Evolutionary conservation across 2,113 vertebrate species (phyloP).

Genomic region (Phoxinus phoxinus): DNA sequence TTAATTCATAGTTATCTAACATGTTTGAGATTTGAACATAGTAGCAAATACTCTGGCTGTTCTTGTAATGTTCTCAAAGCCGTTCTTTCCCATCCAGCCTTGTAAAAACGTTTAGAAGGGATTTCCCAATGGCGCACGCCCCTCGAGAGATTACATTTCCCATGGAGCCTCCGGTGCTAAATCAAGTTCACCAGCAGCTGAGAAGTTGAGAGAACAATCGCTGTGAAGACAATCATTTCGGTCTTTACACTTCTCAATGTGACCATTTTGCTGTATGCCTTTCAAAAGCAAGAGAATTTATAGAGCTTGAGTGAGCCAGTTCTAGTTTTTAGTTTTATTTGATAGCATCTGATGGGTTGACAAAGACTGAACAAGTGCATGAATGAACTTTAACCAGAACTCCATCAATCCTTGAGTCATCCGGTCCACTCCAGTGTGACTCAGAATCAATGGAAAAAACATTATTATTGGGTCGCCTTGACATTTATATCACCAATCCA

Average conservation of each 20-base stretch:
- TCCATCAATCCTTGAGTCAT: constrained; percentile 25
- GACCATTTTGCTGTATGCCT: constrained; percentile 40
- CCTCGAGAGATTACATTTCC: constrained; percentile 47
- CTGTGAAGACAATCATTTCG: constrained; percentile 32
- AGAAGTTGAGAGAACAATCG: constrained; percentile 46
- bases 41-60: background rate
- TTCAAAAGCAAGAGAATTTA: constrained; percentile 54
- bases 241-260: constrained; percentile 37
- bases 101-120: background rate
- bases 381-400: background rate
- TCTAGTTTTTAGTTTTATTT: constrained; percentile 62
- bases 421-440: constrained; percentile 25
- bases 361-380: constrained; percentile 59
- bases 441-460: constrained; percentile 19
- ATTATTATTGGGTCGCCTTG: constrained; percentile 16
- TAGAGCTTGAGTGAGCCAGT: constrained; percentile 57
- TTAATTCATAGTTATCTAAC: background rate
- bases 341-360: constrained; percentile 75
- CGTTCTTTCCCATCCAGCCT: background rate
- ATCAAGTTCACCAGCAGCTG: constrained; percentile 46
- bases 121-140: background rate
- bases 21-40: background rate
- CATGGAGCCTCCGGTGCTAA: constrained; percentile 55
- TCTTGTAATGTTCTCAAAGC: constrained; percentile 11
- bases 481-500: background rate